Evolutionary conservation across 2,888 invertebrate genomes (phyloP).

Genomic region (Cheilosia scutellata): DNA sequence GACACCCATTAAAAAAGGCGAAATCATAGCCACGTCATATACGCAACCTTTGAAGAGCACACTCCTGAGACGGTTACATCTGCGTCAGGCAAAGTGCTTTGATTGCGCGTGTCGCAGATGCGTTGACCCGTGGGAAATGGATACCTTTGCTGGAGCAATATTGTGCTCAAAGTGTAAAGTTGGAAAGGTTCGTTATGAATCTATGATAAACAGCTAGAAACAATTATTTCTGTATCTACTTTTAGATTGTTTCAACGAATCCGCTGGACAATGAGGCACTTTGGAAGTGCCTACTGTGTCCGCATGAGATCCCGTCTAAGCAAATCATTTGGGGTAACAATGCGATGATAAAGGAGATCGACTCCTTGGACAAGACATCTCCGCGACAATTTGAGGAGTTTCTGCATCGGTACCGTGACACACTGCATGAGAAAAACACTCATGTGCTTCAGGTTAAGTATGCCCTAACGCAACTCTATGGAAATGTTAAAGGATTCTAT

Average conservation of each 20-base stretch:
- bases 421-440: constrained; percentile 88
- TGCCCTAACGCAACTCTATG: constrained; percentile 89
- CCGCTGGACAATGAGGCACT: constrained; percentile 86
- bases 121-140: constrained; percentile 89
- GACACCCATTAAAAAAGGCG: constrained; percentile 87
- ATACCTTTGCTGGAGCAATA: constrained; percentile 87
- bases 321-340: constrained; percentile 87
- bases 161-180: constrained; percentile 87
- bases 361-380: constrained; percentile 85
- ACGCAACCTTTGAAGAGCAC: constrained; percentile 90
- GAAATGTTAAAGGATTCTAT: constrained; percentile 86
- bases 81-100: constrained; percentile 88
- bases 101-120: constrained; percentile 89
- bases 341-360: constrained; percentile 87
- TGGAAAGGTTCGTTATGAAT: constrained; percentile 80
- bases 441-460: constrained; percentile 89
- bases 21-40: constrained; percentile 88
- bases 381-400: constrained; percentile 87
- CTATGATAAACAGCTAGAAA: neutral
- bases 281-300: constrained; percentile 89
- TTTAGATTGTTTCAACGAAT: constrained; percentile 86
- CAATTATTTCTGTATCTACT: constrained; percentile 41
- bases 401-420: constrained; percentile 86
- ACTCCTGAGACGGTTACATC: constrained; percentile 87
- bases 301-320: constrained; percentile 85